phyloP scores from a whole-genome alignment of 2,113 vertebrate genomes.

The Phoxinus phoxinus region DNA sequence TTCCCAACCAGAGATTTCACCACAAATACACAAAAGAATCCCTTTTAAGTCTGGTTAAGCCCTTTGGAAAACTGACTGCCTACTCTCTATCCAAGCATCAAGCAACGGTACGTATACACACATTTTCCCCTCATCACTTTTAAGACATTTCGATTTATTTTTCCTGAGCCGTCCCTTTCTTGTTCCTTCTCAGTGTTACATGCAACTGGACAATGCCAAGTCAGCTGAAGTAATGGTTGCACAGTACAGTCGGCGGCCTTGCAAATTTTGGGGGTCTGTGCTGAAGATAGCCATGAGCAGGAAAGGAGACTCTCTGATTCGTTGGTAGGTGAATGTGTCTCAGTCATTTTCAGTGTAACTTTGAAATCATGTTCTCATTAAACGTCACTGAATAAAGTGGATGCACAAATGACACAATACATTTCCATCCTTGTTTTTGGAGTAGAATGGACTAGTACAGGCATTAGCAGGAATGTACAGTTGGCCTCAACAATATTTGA shows the following conservation, averaged over 20 bases:
- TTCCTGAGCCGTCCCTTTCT: background rate
- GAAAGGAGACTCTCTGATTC: constrained; percentile 61
- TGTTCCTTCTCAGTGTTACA: constrained; percentile 55
- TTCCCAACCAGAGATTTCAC: constrained; percentile 73
- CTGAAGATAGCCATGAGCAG: constrained; percentile 56
- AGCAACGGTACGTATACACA: constrained; percentile 35
- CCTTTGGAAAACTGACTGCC: constrained; percentile 78
- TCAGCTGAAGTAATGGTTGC: constrained; percentile 56
- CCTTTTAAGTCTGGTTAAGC: constrained; percentile 80
- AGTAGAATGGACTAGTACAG: background rate
- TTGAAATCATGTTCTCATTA: background rate
- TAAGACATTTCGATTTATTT: background rate
- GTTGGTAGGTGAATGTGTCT: constrained; percentile 45
- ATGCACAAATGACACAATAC: background rate
- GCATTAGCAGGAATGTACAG: background rate
- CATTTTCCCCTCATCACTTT: background rate
- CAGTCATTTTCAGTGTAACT: background rate
- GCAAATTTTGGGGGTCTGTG: constrained; percentile 52
- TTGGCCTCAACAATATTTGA: background rate
- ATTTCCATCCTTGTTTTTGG: background rate
- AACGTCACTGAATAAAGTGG: background rate
- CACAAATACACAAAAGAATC: constrained; percentile 78
- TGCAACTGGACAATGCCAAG: constrained; percentile 55
- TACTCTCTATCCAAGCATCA: constrained; percentile 53
- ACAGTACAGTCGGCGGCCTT: constrained; percentile 31